Percentiles rank a stretch among this genome's conserved stretches.
Evolutionary conservation across 2,888 invertebrate species (phyloP).

Genomic region (Cryptus viduatorius): DNA sequence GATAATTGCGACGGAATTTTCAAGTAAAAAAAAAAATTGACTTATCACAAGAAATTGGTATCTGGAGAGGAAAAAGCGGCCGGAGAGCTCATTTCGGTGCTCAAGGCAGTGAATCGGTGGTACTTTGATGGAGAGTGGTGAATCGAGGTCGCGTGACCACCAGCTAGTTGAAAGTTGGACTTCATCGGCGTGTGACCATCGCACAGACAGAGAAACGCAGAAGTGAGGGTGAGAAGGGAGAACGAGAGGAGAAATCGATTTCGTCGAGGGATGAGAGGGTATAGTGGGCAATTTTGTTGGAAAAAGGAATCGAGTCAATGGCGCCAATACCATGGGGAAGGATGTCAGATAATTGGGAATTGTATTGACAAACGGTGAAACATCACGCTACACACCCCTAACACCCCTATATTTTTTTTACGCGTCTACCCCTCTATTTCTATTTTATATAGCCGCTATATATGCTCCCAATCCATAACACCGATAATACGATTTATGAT

Average conservation of each 20-base stretch:
- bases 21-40: neutral
- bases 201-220: neutral
- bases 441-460: neutral
- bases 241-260: constrained; percentile 22
- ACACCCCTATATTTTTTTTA: constrained; percentile 3
- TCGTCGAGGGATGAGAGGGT: constrained; percentile 6
- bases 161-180: constrained; percentile 17
- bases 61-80: neutral
- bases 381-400: constrained; percentile 22
- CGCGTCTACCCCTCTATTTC: neutral
- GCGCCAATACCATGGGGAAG: neutral
- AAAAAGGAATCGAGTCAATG: neutral
- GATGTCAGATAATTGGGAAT: constrained; percentile 32
- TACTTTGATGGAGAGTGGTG: neutral
- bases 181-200: neutral
- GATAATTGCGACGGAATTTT: no score
- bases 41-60: neutral
- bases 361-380: constrained; percentile 47
- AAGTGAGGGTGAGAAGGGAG: neutral
- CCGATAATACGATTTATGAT: neutral
- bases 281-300: constrained; percentile 19
- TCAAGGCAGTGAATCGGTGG: neutral
- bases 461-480: neutral
- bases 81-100: neutral
- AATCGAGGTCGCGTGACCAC: neutral